Evolutionary conservation across 2,888 invertebrate genomes (phyloP), one percentile per base, ranked within the genome.

Genomic region (Xiphydria camelus): DNA sequence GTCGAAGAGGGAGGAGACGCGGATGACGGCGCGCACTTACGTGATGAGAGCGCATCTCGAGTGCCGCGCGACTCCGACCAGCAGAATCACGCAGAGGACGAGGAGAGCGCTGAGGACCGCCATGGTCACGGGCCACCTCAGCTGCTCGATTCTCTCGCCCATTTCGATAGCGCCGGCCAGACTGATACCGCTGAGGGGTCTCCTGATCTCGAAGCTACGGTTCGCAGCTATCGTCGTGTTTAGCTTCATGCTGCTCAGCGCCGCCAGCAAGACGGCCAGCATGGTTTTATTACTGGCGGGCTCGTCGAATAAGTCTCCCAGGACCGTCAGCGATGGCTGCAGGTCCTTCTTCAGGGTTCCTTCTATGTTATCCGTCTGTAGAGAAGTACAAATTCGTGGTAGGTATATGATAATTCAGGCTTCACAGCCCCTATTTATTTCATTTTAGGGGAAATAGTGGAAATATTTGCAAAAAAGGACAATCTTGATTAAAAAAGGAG

Each of bases 61-160:
- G 76, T 94, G 91, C 18, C 88, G 80, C 12, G 92, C 91, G 52
- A 94, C 91, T 52, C 94, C 95, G 60, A 94, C 90, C 49, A 95
- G 82, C 63, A 94, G 82, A 51, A 94, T 87, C 49, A 94, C 88
- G 78, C 94, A 93, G 37, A 94, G 85, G 15, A 92, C 86, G 52
- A 94, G 84, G 59, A 94, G 84, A 63, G 89, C 82, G 68, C 91
- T 91, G 76, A 93, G 83, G 47, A 93, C 84, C 47, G 88, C 89
- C 84, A 94, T 91, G 47, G 94, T 94, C 57, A 89, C 85, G 29
- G 92, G 91, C 94, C 94, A 94, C 68, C 91, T 83, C 55, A 83
- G 81, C 57, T 85, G 81, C 76, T 90, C 89, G 79, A 86, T 82
- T 75, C 83, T 83, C 77, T 88, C 88, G 31, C 83, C 84, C 31